Percentiles rank a stretch among this genome's conserved stretches.
These are phyloP conservation scores for Sarcophaga bullata DNA, from an alignment of 1,140 invertebrate species.

Conservation along the genomic window DNA sequence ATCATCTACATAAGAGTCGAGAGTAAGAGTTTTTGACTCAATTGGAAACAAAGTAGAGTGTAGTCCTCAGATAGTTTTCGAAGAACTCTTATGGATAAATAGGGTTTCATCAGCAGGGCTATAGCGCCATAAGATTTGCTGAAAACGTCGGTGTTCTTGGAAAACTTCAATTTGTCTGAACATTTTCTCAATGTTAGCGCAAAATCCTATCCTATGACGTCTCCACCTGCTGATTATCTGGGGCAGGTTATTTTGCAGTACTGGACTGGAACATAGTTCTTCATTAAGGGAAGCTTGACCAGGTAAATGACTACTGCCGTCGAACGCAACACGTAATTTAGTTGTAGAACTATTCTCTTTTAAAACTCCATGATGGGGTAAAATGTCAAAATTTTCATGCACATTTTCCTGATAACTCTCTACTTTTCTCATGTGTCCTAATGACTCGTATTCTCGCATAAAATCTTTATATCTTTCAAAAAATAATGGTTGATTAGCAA, in stretches of 20 bases:
- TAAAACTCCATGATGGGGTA: slow-evolving; percentile 28
- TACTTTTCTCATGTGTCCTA: slow-evolving; percentile 2
- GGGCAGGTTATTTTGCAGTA: slow-evolving; percentile 55
- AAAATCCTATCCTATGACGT: slow-evolving; percentile 47
- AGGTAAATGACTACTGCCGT: background rate
- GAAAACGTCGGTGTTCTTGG: slow-evolving; percentile 52
- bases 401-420: slow-evolving; percentile 11
- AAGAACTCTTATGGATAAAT: too few relatives aligned
- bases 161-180: slow-evolving; percentile 61
- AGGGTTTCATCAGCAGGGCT: slow-evolving; percentile 44
- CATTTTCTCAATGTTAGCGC: slow-evolving; percentile 65
- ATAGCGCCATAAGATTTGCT: slow-evolving; percentile 63
- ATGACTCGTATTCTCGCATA: background rate
- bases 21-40: background rate
- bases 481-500: slow-evolving; percentile 6
- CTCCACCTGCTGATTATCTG: slow-evolving; percentile 51
- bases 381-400: background rate
- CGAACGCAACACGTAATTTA: background rate
- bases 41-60: background rate
- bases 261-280: slow-evolving; percentile 47
- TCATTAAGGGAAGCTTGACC: slow-evolving; percentile 33
- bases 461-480: slow-evolving; percentile 14
- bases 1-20: slow-evolving; percentile 35
- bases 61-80: slow-evolving; percentile 37
- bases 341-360: slow-evolving; percentile 11